Base-by-base conservation (phyloP, 2,888 invertebrate species). In the Endotricha flammealis region DNA sequence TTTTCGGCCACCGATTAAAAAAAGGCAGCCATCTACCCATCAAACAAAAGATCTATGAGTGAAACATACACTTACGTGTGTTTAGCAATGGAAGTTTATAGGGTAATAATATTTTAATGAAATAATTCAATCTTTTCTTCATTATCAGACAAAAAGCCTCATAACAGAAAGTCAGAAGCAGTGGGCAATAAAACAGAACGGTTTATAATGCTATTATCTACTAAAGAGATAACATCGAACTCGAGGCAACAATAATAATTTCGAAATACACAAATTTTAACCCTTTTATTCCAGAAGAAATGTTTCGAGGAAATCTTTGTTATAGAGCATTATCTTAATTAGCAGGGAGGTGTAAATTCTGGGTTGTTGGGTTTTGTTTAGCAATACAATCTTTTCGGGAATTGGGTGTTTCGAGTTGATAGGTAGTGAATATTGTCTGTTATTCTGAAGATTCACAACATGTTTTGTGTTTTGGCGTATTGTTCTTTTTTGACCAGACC, bases 271-370 rank as follows among this genome's bases (percentile, higher is more conserved):
- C 62, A 54, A 64, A 59, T 59, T 50, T 24, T 43, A 57, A 53
- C 50, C 55, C 60, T 57, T 64, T 63, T 57, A 57, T 60, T 61
- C 50, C 49, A 39, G 50, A 47, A 47, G 53, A 56, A 57, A 51
- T 42, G 54, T 59, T 58, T 48, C 42, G 36, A 32, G 23, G 46
- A 46, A 47, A 61, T 66, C 60, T 63, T 64, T 65, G 58, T 62
- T 57, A 45, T 8, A 33, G 42, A 32, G 50, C 51, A 66, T 69
- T 68, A 68, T 70, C 70, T 71, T 66, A 69, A 69, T 70, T 68
- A 60, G 59, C 53, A 46, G 53, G 53, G 53, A 67, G 60, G 59
- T 64, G 67, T 65, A 64, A 62, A 67, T 61, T 66, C 41, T 42
- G 17, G 39, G 9, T n/a, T 13, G 42, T 50, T 38, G 50, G 32